phyloP scores from a whole-genome alignment of 2,888 invertebrate genomes.

The Pseudococcus longispinus region DNA sequence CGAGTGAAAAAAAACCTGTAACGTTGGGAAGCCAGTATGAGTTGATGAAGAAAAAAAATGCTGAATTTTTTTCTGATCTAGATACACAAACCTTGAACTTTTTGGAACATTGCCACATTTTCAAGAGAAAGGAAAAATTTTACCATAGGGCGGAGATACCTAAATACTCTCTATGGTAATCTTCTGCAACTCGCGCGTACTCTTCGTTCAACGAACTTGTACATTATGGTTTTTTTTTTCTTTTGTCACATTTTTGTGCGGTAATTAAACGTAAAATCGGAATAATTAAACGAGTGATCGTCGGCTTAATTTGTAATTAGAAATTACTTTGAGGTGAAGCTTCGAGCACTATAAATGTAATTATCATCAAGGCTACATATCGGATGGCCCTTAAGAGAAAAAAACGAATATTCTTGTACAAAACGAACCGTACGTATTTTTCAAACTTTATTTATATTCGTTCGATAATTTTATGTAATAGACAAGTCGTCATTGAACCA shows the following conservation, averaged over 20 bases:
- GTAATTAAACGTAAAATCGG: slow-evolving; percentile 26
- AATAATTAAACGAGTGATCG: slow-evolving; percentile 33
- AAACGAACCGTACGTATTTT: slow-evolving; percentile 36
- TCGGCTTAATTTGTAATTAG: slow-evolving; percentile 31
- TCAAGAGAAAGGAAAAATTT: neutral
- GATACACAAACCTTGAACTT: slow-evolving; percentile 31
- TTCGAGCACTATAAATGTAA: slow-evolving; percentile 48
- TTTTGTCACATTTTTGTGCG: slow-evolving; percentile 3
- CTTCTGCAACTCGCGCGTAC: neutral
- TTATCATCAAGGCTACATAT: slow-evolving; percentile 48
- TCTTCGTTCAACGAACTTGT: neutral
- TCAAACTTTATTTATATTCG: slow-evolving; percentile 45
- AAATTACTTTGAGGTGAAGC: slow-evolving; percentile 44
- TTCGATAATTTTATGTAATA: slow-evolving; percentile 47
- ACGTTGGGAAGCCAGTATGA: neutral
- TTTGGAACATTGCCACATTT: slow-evolving; percentile 21
- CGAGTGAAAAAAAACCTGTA: slow-evolving; percentile 2
- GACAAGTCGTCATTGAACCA: slow-evolving; percentile 45
- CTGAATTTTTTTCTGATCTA: slow-evolving; percentile 38
- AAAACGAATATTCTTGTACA: slow-evolving; percentile 37
- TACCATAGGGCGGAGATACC: neutral
- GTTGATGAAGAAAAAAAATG: neutral
- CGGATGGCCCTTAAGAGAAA: slow-evolving; percentile 44
- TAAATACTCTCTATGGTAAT: neutral
- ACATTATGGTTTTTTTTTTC: neutral